phyloP scores from a whole-genome alignment of 64 coral and sea anemone genomes.

The Stichodactyla helianthus region DNA sequence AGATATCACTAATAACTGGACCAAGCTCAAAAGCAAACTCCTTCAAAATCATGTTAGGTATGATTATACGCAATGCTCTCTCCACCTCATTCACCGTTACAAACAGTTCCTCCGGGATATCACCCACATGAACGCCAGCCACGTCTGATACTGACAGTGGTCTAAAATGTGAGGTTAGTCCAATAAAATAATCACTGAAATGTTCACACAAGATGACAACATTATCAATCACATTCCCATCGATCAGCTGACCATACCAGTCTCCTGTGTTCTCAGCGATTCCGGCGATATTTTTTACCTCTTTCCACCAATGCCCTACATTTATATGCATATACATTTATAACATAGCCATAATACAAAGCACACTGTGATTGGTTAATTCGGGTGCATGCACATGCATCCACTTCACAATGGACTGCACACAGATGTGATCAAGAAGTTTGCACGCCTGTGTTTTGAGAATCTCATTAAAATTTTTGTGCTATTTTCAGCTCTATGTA shows the following conservation, averaged over 20 bases:
- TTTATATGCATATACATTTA: not conserved
- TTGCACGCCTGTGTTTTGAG: too few relatives aligned
- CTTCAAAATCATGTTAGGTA: slow-evolving; percentile 28
- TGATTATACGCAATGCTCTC: not conserved
- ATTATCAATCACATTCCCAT: not conserved
- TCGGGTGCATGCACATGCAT: too few relatives aligned
- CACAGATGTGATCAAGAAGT: too few relatives aligned
- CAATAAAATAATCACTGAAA: not conserved
- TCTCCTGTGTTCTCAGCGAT: not conserved
- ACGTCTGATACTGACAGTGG: not conserved
- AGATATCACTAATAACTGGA: not conserved
- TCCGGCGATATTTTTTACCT: slow-evolving; percentile 18
- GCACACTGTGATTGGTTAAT: too few relatives aligned
- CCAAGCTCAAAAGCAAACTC: not conserved
- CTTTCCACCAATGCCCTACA: slow-evolving; percentile 19
- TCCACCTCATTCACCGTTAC: slow-evolving; percentile 6
- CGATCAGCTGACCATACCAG: not conserved
- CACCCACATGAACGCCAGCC: not conserved
- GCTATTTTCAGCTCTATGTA: too few relatives aligned
- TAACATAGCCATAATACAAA: too few relatives aligned
- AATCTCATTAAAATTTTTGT: too few relatives aligned
- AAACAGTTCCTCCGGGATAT: not conserved
- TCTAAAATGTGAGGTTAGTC: not conserved
- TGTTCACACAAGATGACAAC: not conserved
- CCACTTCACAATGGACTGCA: too few relatives aligned